Conservation (phyloP, 2,888 invertebrate genomes). For the Hipparchia semele region DNA sequence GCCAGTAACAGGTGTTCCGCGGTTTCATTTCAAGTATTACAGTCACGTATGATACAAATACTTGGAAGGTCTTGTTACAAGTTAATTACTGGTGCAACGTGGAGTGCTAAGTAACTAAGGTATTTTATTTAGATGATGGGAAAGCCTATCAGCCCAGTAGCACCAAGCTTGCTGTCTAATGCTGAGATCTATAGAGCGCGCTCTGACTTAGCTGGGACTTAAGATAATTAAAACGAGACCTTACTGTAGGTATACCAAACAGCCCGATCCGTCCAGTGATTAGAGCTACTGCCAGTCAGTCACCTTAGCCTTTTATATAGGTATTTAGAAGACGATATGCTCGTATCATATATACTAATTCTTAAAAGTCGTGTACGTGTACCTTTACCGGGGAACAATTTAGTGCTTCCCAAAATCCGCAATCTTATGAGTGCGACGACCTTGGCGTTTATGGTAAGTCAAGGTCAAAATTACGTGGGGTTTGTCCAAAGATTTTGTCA, state of each 20-base stretch:
- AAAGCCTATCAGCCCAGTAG: neutral
- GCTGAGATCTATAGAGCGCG: too few relatives aligned
- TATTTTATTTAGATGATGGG: conserved; percentile 13
- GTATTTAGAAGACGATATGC: neutral
- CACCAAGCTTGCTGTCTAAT: too few relatives aligned
- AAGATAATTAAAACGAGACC: too few relatives aligned
- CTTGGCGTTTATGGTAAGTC: conserved; percentile 67
- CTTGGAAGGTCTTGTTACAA: conserved; percentile 13
- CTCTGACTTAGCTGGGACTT: too few relatives aligned
- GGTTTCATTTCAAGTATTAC: conserved; percentile 21
- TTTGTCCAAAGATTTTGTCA: neutral
- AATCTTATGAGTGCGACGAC: conserved; percentile 76
- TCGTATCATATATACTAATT: neutral
- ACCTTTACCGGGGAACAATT: conserved; percentile 27
- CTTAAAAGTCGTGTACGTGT: conserved; percentile 26
- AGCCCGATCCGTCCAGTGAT: too few relatives aligned
- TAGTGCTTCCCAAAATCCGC: conserved; percentile 56
- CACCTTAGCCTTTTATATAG: too few relatives aligned
- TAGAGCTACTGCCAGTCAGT: too few relatives aligned
- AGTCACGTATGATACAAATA: conserved; percentile 19
- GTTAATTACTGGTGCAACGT: conserved; percentile 17
- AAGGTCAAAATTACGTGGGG: conserved; percentile 53
- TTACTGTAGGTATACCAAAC: too few relatives aligned
- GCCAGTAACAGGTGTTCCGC: conserved; percentile 11
- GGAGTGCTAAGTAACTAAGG: neutral